Base-by-base conservation (phyloP, 2,797 vertebrate species). In the Ibycter americanus region DNA sequence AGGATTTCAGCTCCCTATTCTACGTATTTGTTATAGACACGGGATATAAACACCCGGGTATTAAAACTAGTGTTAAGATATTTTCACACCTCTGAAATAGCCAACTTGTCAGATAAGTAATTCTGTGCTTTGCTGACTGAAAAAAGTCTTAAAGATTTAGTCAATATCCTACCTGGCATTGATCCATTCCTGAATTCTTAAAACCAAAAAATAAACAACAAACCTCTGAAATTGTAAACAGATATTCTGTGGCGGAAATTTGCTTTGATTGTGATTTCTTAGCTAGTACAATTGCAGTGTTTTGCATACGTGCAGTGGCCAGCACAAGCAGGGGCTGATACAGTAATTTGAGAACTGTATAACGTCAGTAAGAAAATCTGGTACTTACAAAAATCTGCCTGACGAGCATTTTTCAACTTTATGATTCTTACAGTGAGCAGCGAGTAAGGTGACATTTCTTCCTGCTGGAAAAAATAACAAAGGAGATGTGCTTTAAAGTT, bases 371-470 rank as follows among this genome's bases (percentile, higher is more conserved):
- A 86, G 62, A 72, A 91, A 65, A 78, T 47, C 29, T 34, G 54
- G 40, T 94, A 98, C 98, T 98, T 97, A 99, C 99, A 79, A 49
- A 88, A 83, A 61, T 99, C 99, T 56, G 87, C 86, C 59, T 87
- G 97, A 44, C 27, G 80, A 80, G 96, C 61, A 6, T 97, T 97
- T 80, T 59, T 97, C 96, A 98, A 98, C 74, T 90, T 87, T 79
- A 99, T 96, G 89, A 99, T 83, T 93, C 94, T 98, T 93, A 99
- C 98, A 56, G 98, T 98, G 51, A 99, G 96, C 85, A 98, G 51
- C 59, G 96, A 95, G 72, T 98, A 98, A 65, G 97, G 95, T 44
- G 95, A 94, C 4, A 34, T 65, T 68, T 61, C 89, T 31, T 95
- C 87, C 94, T 97, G 93, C 42, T 74, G 91, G 49, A 92, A 68